Conservation (phyloP, 2,113 vertebrate species). For the Heterotilapia buettikoferi region DNA sequence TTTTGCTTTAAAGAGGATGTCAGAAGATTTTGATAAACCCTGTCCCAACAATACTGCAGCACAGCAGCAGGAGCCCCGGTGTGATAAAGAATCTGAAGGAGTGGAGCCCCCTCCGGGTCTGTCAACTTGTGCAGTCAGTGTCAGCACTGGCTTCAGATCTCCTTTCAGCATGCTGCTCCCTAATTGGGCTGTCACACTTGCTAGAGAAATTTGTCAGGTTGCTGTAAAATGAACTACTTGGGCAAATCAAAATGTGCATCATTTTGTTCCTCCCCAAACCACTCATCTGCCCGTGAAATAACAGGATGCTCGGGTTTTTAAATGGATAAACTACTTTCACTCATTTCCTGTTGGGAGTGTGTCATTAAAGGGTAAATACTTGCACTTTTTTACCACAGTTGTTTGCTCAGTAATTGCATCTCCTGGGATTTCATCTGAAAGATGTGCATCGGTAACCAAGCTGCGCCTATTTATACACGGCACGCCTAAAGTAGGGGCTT, state of each 20-base stretch:
- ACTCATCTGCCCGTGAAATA: background rate
- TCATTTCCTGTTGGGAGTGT: constrained; percentile 8
- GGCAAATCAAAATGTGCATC: constrained; percentile 27
- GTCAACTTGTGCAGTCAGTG: constrained; percentile 30
- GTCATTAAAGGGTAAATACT: constrained; percentile 35
- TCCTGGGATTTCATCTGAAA: constrained; percentile 40
- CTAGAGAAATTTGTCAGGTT: constrained; percentile 50
- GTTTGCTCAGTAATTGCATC: constrained; percentile 31
- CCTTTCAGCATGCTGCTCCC: background rate
- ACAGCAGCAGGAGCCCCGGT: constrained; percentile 1
- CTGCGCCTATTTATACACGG: constrained; percentile 12
- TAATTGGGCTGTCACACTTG: constrained; percentile 56
- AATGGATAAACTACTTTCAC: background rate
- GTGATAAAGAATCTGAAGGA: constrained; percentile 31
- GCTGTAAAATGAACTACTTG: constrained; percentile 37
- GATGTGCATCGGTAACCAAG: constrained; percentile 19
- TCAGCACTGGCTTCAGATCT: constrained; percentile 37
- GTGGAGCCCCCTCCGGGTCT: constrained; percentile 15
- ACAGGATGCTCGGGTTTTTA: background rate
- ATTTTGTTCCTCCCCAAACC: background rate
- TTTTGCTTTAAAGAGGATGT: background rate
- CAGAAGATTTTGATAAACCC: constrained; percentile 26
- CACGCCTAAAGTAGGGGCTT: constrained; percentile 30
- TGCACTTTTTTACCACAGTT: constrained; percentile 18
- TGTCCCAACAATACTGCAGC: background rate